A percentile compares a stretch with the other conserved stretches of the same genome.
Conservation (phyloP, 2,888 invertebrate genomes). For the Scotopteryx bipunctaria region DNA sequence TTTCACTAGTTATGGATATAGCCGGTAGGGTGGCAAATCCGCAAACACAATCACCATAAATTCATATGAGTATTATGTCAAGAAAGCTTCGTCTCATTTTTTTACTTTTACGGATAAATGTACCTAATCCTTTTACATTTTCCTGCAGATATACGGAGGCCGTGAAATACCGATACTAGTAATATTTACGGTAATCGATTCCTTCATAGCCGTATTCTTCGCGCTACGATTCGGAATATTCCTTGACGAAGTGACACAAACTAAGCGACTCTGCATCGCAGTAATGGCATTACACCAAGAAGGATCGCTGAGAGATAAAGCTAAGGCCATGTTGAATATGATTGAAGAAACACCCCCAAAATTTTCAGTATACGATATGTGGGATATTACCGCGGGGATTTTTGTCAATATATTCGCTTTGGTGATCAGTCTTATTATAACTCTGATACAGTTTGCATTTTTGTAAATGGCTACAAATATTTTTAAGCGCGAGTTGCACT, state of each 20-base stretch:
- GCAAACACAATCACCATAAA: too few relatives aligned
- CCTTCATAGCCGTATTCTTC: conserved; percentile 44
- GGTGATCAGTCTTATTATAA: conserved; percentile 47
- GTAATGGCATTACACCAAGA: conserved; percentile 53
- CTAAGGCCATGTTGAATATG: conserved; percentile 58
- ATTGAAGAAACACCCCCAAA: conserved; percentile 58
- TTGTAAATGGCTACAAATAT: too few relatives aligned
- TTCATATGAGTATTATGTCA: too few relatives aligned
- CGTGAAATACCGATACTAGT: conserved; percentile 37
- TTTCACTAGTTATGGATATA: too few relatives aligned
- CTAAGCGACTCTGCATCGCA: conserved; percentile 54
- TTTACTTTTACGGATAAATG: too few relatives aligned
- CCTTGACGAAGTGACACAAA: conserved; percentile 54
- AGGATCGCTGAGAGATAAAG: conserved; percentile 59
- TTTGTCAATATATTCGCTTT: conserved; percentile 46
- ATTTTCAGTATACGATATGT: conserved; percentile 53
- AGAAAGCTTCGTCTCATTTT: too few relatives aligned
- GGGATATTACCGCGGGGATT: conserved; percentile 47
- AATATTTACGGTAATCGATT: conserved; percentile 41
- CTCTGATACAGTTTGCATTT: conserved; percentile 43
- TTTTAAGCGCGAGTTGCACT: too few relatives aligned
- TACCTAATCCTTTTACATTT: too few relatives aligned
- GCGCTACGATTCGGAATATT: conserved; percentile 55
- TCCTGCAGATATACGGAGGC: too few relatives aligned
- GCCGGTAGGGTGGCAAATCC: too few relatives aligned